phyloP scores from a whole-genome alignment of 1,140 invertebrate genomes.

The Metopolophium dirhodum region DNA sequence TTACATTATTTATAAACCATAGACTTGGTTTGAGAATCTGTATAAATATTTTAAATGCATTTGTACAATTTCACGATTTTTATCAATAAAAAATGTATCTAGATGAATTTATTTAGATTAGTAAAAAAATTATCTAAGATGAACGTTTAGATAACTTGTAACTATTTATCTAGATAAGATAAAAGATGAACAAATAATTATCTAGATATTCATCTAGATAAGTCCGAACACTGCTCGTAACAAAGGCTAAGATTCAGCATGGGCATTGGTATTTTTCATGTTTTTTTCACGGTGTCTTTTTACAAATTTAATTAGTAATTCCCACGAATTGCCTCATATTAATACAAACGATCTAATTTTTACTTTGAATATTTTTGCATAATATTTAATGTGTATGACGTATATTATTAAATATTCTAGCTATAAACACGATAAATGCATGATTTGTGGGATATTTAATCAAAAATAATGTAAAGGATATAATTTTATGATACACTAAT shows the following conservation, averaged over 20 bases:
- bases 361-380: not conserved
- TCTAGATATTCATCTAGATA: too few relatives aligned
- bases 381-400: not conserved
- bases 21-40: too few relatives aligned
- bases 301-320: not conserved
- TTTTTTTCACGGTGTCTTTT: not conserved
- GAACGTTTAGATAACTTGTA: too few relatives aligned
- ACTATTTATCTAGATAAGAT: too few relatives aligned
- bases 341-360: not conserved
- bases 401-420: not conserved
- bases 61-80: too few relatives aligned
- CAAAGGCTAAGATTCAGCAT: not conserved
- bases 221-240: too few relatives aligned
- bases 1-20: too few relatives aligned
- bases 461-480: not conserved
- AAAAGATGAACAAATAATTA: too few relatives aligned
- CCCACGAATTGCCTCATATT: not conserved
- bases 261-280: not conserved
- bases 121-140: too few relatives aligned
- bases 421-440: not conserved
- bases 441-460: not conserved
- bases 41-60: too few relatives aligned
- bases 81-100: too few relatives aligned
- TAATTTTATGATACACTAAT: not conserved
- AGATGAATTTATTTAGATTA: too few relatives aligned